Evolutionary conservation across 2,113 vertebrate species (phyloP), one percentile per base, ranked within the genome.

Genomic region (Mungos mungo): DNA sequence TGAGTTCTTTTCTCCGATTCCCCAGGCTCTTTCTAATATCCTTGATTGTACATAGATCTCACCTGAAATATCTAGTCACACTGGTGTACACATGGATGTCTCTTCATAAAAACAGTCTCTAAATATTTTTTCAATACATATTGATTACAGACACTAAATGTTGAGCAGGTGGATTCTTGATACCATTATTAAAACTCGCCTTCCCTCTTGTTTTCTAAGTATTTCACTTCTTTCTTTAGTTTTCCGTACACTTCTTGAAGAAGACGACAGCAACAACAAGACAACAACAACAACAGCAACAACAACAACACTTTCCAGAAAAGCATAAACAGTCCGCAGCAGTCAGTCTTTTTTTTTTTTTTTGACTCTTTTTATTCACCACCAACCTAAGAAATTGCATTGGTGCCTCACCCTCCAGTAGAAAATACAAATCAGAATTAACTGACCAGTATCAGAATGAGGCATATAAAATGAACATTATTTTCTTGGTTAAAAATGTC

Each of bases 11-110:
- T 27, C 4, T 81, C 7, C 60, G 10, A 1, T 31, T 60, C 19
- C 6, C 0, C 18, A 52, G 10, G 9, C 11, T 57, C 0, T 19
- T 94, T 80, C 18, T 74, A 25, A 7, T 41, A 35, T 60, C 45
- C 15, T 19, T 80, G n/a, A 71, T 2, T 54, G 1, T 81, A 1
- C 25, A n/a, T 25, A 86, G 3, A 13, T 74, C 3, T 88, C 65
- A 25, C 0, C 0, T 2, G 7, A 81, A 2, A 47, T 4, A 54
- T 54, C 27, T 23, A 16, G 0, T 31, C 41, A 60, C 12, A 14
- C 18, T 4, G 35, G 6, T 35, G 1, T 83, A 13, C 33, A 13
- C 81, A 35, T 8, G 1, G 19, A 23, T 71, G 27, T 2, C 33
- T 72, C 11, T 38, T 54, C 29, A 29, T 12, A 69, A 95, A 90